Conservation (phyloP, 92 coral and sea anemone genomes). For the Anthopleura xanthogrammica region DNA sequence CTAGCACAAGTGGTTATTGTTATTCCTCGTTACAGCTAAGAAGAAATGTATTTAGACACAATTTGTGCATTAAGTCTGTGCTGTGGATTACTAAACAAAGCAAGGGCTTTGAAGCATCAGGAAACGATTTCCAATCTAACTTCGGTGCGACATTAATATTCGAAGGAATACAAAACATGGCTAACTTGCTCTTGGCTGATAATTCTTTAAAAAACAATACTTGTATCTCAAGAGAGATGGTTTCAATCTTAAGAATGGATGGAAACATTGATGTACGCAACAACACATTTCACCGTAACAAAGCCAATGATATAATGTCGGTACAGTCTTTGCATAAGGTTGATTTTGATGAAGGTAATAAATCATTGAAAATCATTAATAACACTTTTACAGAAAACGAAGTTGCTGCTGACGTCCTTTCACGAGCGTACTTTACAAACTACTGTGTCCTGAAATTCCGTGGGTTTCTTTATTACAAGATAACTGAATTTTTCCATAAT, state of each 20-base stretch:
- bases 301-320: constrained; percentile 19
- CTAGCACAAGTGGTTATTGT: neutral
- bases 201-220: constrained; percentile 43
- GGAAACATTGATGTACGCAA: constrained; percentile 15
- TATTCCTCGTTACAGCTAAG: neutral
- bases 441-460: constrained; percentile 26
- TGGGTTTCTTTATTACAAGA: constrained; percentile 35
- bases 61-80: constrained; percentile 35
- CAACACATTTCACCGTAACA: constrained; percentile 41
- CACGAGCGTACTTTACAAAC: neutral
- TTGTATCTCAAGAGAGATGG: constrained; percentile 21
- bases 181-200: constrained; percentile 7
- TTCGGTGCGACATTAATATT: constrained; percentile 23
- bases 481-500: constrained; percentile 29
- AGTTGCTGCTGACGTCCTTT: neutral
- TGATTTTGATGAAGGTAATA: neutral
- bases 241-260: constrained; percentile 38
- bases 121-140: constrained; percentile 35
- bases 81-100: neutral
- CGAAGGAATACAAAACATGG: constrained; percentile 18
- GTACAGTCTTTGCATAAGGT: constrained; percentile 31
- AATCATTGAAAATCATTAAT: constrained; percentile 18
- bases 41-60: constrained; percentile 33
- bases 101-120: neutral
- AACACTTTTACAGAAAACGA: constrained; percentile 42